Evolutionary conservation across 1,140 invertebrate genomes (phyloP).

Genomic region (Musca vetustissima): DNA sequence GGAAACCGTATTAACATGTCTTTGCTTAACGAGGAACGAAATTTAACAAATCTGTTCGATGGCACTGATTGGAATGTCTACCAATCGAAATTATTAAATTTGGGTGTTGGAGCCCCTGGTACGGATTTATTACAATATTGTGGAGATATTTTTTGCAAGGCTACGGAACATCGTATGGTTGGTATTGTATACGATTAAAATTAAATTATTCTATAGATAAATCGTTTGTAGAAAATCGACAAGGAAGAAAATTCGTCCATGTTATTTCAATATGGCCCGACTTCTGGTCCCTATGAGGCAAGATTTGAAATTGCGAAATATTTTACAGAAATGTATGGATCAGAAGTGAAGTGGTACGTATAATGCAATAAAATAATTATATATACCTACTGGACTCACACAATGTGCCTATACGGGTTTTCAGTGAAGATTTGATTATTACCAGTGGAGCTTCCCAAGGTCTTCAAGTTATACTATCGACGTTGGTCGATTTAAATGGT

Average conservation of each 20-base stretch:
- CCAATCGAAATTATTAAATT: conserved; percentile 53
- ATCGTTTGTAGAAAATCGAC: conserved; percentile 53
- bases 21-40: conserved; percentile 34
- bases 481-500: conserved; percentile 61
- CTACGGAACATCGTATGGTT: conserved; percentile 59
- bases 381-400: too few relatives aligned
- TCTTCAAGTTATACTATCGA: conserved; percentile 61
- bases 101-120: conserved; percentile 61
- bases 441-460: conserved; percentile 68
- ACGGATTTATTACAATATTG: conserved; percentile 59
- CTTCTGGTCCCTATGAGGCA: conserved; percentile 58
- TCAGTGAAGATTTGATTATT: conserved; percentile 63
- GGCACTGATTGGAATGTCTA: conserved; percentile 59
- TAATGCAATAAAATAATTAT: not conserved
- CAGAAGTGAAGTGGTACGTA: conserved; percentile 54
- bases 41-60: conserved; percentile 59
- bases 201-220: conserved; percentile 10
- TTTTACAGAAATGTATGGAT: conserved; percentile 56
- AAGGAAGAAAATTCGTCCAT: conserved; percentile 56
- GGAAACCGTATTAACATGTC: not conserved
- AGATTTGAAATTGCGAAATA: conserved; percentile 60
- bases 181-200: not conserved
- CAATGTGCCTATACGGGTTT: conserved; percentile 19
- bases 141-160: conserved; percentile 56
- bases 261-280: conserved; percentile 63